Base-by-base conservation (phyloP, 2,888 invertebrate genomes). In the Diadegma fenestrale region DNA sequence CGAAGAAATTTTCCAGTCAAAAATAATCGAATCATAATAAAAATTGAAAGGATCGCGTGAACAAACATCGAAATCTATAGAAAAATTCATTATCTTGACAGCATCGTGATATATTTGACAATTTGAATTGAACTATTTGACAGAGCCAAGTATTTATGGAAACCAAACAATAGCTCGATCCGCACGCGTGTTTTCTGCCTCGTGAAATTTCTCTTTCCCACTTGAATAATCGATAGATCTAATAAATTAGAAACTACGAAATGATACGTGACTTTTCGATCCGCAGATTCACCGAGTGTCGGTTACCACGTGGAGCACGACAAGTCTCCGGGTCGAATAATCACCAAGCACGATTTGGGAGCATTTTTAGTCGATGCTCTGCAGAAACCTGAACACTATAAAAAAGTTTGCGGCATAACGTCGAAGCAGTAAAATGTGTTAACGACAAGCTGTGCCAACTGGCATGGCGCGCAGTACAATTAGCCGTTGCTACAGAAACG, bases 281-380 rank as follows among this genome's bases (percentile, higher is more conserved):
- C 94, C 93, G 45, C 94, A 96, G 97, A 97, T 91, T 95, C 96
- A 87, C 96, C 97, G 0, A 95, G 96, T 86, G 94, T 95, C 4
- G 95, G 95, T 19, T 95, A 96, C 87, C 94, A 95, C 61, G 94
- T 97, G 2, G 95, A 96, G 89, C 95, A 96, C 33, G 96, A 96
- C 86, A 95, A 95, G 77, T 95, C 96, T 0, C 96, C 97, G 0
- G 97, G 97, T 2, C 95, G 96, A 10, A 93, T 95, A 69, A 95
- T 98, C 82, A 97, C 97, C 17, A 98, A 98, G 91, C 94, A 95
- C 92, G 97, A 97, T 93, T 95, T 98, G 71, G 98, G 96, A 0
- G 95, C 95, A 86, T 97, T 98, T 94, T 95, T 98, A 82, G 95
- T 98, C 0, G 96, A 97, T 88, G 94, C 96, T 68, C 94, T 98